These are phyloP conservation scores for Brachyptera risi DNA, from an alignment of 2,888 invertebrate species.

Conservation along the genomic window DNA sequence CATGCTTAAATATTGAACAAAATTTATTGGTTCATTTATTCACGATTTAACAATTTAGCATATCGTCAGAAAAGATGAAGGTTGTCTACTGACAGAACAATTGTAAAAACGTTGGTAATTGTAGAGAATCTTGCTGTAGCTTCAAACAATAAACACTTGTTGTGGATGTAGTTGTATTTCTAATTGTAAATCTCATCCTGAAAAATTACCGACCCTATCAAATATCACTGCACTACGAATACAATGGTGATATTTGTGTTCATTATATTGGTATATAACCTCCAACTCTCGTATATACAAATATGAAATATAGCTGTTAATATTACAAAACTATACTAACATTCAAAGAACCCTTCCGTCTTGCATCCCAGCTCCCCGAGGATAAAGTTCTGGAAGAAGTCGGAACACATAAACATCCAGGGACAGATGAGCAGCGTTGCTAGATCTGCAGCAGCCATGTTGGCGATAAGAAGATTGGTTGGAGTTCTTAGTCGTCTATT, in stretches of 20 bases:
- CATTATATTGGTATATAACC: too few relatives aligned
- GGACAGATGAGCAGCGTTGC: constrained; percentile 64
- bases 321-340: constrained; percentile 45
- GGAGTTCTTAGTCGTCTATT: constrained; percentile 62
- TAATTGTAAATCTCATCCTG: too few relatives aligned
- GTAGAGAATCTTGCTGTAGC: too few relatives aligned
- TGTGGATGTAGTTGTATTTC: neutral
- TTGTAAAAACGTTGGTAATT: too few relatives aligned
- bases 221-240: neutral
- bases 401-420: constrained; percentile 68
- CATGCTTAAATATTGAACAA: too few relatives aligned
- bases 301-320: neutral
- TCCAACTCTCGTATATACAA: neutral
- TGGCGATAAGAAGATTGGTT: constrained; percentile 68
- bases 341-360: constrained; percentile 71
- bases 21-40: too few relatives aligned
- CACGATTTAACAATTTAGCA: too few relatives aligned
- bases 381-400: constrained; percentile 75
- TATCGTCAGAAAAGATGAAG: too few relatives aligned
- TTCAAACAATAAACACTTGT: neutral
- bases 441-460: constrained; percentile 69
- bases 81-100: too few relatives aligned
- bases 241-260: too few relatives aligned
- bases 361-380: constrained; percentile 70
- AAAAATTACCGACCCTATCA: neutral